Evolutionary conservation across 2,888 invertebrate genomes (phyloP).

Genomic region (Nemapogon koenigi): DNA sequence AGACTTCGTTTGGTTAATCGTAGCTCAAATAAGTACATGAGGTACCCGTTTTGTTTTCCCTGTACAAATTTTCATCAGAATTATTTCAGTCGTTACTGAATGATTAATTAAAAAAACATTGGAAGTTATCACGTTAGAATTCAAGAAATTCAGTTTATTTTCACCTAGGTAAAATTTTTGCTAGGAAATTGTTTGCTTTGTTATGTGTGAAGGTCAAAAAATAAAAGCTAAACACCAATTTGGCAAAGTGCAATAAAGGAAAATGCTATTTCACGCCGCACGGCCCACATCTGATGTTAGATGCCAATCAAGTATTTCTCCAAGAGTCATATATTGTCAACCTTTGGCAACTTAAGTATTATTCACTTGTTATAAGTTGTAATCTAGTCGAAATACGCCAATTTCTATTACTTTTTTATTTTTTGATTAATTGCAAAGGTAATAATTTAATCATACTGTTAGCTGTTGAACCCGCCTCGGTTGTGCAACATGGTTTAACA

Average conservation of each 20-base stretch:
- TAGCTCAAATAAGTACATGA: too few species aligned
- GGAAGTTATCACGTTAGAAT: not conserved
- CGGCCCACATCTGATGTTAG: constrained; percentile 16
- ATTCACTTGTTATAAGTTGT: too few species aligned
- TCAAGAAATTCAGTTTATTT: not conserved
- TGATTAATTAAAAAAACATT: not conserved
- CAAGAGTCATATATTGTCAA: constrained; percentile 16
- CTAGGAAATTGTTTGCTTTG: not conserved
- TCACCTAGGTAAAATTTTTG: not conserved
- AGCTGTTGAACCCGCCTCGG: too few species aligned
- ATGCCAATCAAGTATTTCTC: constrained; percentile 24
- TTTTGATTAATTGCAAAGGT: too few species aligned
- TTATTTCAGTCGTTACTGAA: not conserved
- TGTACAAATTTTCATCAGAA: too few species aligned
- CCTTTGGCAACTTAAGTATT: too few species aligned
- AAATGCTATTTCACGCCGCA: constrained; percentile 19
- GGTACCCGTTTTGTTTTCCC: too few species aligned
- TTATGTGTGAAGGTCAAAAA: not conserved
- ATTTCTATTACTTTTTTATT: too few species aligned
- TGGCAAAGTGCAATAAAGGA: constrained; percentile 28
- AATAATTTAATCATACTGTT: too few species aligned
- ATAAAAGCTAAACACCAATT: constrained; percentile 22
- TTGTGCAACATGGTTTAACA: too few species aligned
- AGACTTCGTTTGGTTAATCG: too few species aligned
- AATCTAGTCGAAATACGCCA: too few species aligned